Conservation (phyloP, 1,140 invertebrate species). For the Brachionus calyciflorus region DNA sequence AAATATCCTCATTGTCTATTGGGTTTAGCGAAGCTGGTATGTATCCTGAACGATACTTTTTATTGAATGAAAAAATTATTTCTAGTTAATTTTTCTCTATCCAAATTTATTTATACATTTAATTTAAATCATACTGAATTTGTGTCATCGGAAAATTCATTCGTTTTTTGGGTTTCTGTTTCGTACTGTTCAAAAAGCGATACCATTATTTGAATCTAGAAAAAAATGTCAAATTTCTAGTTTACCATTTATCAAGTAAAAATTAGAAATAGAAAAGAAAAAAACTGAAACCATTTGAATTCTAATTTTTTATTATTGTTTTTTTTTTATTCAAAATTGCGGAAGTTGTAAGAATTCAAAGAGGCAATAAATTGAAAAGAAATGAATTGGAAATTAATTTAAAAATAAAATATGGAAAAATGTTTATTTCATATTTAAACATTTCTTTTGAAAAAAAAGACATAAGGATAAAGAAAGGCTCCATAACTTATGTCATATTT, state of each 20-base stretch:
- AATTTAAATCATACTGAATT: background rate
- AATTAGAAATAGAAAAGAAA: too few relatives aligned
- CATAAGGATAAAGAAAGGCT: too few relatives aligned
- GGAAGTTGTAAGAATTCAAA: too few relatives aligned
- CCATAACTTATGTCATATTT: too few relatives aligned
- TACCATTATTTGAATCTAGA: slow-evolving; percentile 12
- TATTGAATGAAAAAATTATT: background rate
- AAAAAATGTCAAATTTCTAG: slow-evolving; percentile 13
- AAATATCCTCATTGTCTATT: slow-evolving; percentile 33
- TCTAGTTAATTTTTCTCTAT: background rate
- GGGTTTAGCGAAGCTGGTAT: slow-evolving; percentile 20
- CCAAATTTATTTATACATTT: background rate
- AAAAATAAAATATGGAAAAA: too few relatives aligned
- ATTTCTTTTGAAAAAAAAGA: too few relatives aligned
- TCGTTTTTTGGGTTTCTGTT: slow-evolving; percentile 40
- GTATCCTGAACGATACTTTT: background rate
- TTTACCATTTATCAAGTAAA: too few relatives aligned
- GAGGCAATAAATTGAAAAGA: too few relatives aligned
- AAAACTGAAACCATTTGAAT: background rate
- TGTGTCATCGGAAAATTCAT: background rate
- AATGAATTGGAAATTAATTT: too few relatives aligned
- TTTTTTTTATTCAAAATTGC: too few relatives aligned
- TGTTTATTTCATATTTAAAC: too few relatives aligned
- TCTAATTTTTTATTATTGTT: background rate
- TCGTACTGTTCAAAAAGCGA: slow-evolving; percentile 42